Base-by-base conservation (phyloP, 2,113 vertebrate genomes). In the Muntiacus reevesi region DNA sequence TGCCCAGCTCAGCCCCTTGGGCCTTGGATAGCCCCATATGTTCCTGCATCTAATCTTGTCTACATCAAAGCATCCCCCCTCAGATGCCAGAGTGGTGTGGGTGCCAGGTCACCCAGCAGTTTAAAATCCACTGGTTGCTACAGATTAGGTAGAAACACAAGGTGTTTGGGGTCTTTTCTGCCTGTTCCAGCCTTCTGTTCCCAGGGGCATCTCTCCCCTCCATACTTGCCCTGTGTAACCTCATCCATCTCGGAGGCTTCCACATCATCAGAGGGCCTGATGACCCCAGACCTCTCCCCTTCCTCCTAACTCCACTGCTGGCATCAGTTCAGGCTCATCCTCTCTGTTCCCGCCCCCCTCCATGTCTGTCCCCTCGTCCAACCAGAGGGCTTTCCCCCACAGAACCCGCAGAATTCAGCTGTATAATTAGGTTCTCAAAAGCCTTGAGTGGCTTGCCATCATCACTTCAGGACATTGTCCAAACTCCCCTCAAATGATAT, bases 71-170 rank as follows among this genome's bases (percentile, higher is more conserved):
- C 14, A 1, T 9, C 54, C 9, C 27, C 54, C 15, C 28, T 1
- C 1, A 15, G 59, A 52, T 2, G 33, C 21, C 54, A 16, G 16
- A 52, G 55, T 10, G 64, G n/a, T 6, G 25, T 10, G 60, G 60
- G 17, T 19, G 43, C 71, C 54, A 1, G 0, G 40, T 33, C n/a
- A 13, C 30, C 60, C 33, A 23, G 47, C 0, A 0, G 50, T 5
- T 40, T 60, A 43, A 84, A 89, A 43, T 54, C 50, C 15, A 3
- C 21, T 89, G 8, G 43, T 45, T 17, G 74, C 88, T 28, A 13
- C 9, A 76, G 64, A 36, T 19, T 25, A 10, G n/a, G 62, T 14
- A 28, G 40, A 76, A 30, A 47, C 10, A 25, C 25, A 23, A 71
- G 82, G 21, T 2, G 6, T 36, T 15, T 16, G 2, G 7, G 50